Base-by-base conservation (phyloP, 1,140 invertebrate genomes). In the Andricus grossulariae region DNA sequence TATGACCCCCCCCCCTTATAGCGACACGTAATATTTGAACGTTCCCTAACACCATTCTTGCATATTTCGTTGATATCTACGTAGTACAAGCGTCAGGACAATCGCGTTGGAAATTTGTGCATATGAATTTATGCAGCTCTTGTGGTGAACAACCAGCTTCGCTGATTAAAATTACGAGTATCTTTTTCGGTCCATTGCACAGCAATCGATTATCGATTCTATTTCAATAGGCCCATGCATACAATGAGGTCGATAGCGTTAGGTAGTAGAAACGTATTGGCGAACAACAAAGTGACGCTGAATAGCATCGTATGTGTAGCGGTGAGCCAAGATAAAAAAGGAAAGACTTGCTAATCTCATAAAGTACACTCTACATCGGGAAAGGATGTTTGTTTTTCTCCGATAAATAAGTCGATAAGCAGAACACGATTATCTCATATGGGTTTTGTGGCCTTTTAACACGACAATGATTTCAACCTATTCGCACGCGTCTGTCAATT, bases 371-470 rank as follows among this genome's bases (percentile, higher is more conserved):
- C 21, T 66, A 54, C 52, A 54, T 54, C 18, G 52, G 0, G n/a
- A 54, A 66, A 66, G 16, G 60, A 66, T 66, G 60, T 66, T 66
- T 66, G 60, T 66, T 66, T 66, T 66, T 66, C 60, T 66, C 6
- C 32, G 60, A 66, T 66, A 66, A 66, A 66, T 66, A 66, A 15
- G 39, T 39, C 32, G 60, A 66, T 66, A 66, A 66, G 60, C 25
- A n/a, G 39, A 66, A 66, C 60, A 66, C 60, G 60, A 66, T 66
- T 66, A 66, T 66, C 60, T 25, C 60, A 66, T 66, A 66, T 66
- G 32, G 60, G 60, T 66, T 66, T 66, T 66, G 19, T 18, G 16
- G 60, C 60, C 60, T 66, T 66, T 66, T 66, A 66, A 66, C 60
- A 66, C 60, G 60, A 66, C 60, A 66, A 66, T 66, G 60, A 66